Base-by-base conservation (phyloP, 2,888 invertebrate species). In the Anarsia innoxiella region DNA sequence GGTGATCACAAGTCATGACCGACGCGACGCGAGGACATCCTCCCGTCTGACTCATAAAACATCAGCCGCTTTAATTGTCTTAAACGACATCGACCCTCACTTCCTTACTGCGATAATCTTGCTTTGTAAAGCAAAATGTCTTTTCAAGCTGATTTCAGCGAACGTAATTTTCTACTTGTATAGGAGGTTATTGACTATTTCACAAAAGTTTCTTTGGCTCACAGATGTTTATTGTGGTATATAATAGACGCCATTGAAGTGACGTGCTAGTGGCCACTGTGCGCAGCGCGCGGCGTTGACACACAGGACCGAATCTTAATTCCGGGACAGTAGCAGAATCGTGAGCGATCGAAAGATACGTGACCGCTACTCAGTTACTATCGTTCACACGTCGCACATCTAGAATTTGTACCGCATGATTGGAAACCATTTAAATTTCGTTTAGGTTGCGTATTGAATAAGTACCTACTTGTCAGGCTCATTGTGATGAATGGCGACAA, bases 291-390 rank as follows among this genome's bases (percentile, higher is more conserved):
- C 29, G 40, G 41, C 37, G 44, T 49, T 51, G 47, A 51, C 48
- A 53, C 29, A 32, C 16, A 39, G 45, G 29, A 31, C 37, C 46
- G 53, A 55, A 58, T 56, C 47, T 45, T 55, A 52, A 58, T 44
- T 28, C 30, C 10, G 16, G 32, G 31, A 42, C 42, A 35, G 40
- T 42, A 37, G 37, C 39, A 10, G 28, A 36, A 45, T 40, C 45
- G 44, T 44, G 36, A 36, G 40, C 31, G 40, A 40, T 38, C 31
- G 33, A 27, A 9, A 31, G 36, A 39, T 35, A 39, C 31, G 39
- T 31, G 34, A 36, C 26, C 23, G 23, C 28, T 27, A 28, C 36
- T 39, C 35, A 31, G 31, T n/a, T 27, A 12, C 28, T 35, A 39
- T 36, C 36, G 31, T 3, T 19, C 3, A 5, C 19, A 19, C 23